Percentiles rank a stretch among this genome's conserved stretches.
Evolutionary conservation across 1,140 invertebrate genomes (phyloP).

Genomic region (Oryctes rhinoceros): DNA sequence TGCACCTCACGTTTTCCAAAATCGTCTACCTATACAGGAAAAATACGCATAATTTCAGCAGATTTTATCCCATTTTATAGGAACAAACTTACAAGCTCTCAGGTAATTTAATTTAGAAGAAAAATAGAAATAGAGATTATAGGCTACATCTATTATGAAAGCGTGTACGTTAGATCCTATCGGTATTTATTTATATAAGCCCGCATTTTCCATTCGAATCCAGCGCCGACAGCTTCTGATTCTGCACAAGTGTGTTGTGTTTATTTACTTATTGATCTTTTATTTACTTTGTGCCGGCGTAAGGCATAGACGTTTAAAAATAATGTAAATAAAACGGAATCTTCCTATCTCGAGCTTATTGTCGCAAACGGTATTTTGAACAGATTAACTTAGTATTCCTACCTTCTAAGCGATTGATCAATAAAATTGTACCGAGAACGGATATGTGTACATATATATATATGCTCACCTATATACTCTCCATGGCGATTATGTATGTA

Average conservation of each 20-base stretch:
- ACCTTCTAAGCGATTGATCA: constrained; percentile 39
- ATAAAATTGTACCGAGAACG: constrained; percentile 40
- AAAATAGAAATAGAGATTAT: constrained; percentile 3
- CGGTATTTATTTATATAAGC: constrained; percentile 21
- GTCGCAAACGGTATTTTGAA: background rate
- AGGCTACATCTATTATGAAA: background rate
- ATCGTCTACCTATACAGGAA: background rate
- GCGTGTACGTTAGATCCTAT: background rate
- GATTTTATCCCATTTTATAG: too few relatives aligned
- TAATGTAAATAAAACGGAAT: constrained; percentile 4
- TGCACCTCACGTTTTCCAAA: background rate
- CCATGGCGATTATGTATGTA: background rate
- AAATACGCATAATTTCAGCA: too few relatives aligned
- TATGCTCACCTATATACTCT: constrained; percentile 4
- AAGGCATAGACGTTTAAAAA: constrained; percentile 3
- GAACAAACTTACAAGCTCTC: background rate
- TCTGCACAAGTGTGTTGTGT: constrained; percentile 29
- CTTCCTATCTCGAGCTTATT: background rate
- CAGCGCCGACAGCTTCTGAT: constrained; percentile 18
- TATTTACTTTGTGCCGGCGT: constrained; percentile 26
- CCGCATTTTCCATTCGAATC: constrained; percentile 26
- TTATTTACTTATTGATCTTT: constrained; percentile 29
- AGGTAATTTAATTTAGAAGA: constrained; percentile 19
- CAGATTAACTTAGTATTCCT: background rate
- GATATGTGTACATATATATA: constrained; percentile 20